Evolutionary conservation across 2,113 vertebrate genomes (phyloP).

Genomic region (Phalacrocorax carbo): DNA sequence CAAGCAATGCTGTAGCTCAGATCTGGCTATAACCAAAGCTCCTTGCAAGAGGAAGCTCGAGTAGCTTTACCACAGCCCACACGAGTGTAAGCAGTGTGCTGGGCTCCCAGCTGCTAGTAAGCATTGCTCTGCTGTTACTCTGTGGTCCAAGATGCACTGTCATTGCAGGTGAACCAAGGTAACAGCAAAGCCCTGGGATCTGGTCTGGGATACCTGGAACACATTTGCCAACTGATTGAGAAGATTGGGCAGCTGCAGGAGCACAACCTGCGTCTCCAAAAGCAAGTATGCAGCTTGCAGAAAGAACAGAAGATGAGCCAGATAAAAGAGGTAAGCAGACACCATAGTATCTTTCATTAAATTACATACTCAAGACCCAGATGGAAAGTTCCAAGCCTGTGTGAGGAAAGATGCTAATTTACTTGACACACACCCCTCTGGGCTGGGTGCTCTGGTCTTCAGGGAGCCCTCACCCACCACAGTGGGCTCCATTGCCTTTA

Average conservation of each 20-base stretch:
- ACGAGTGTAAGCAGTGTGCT: background rate
- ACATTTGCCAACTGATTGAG: conserved; percentile 88
- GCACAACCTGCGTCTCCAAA: conserved; percentile 81
- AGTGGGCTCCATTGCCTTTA: background rate
- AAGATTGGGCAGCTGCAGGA: conserved; percentile 89
- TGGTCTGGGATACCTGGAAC: conserved; percentile 85
- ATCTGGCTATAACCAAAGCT: background rate
- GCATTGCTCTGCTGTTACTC: background rate
- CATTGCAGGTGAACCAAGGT: conserved; percentile 75
- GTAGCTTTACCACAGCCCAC: background rate
- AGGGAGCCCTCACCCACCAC: background rate
- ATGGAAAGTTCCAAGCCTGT: background rate
- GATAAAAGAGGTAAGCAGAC: conserved; percentile 79
- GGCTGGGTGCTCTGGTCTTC: background rate
- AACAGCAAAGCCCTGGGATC: conserved; percentile 72
- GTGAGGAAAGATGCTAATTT: background rate
- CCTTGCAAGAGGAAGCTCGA: background rate
- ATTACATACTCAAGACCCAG: background rate
- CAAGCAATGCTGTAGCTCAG: background rate
- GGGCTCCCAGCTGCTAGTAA: background rate
- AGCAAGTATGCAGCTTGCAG: conserved; percentile 79
- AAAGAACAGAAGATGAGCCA: conserved; percentile 75
- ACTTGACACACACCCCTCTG: background rate
- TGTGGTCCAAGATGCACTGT: background rate
- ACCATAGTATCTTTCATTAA: background rate